Base-by-base conservation (phyloP, 2,113 vertebrate species). In the Stercorarius parasiticus region DNA sequence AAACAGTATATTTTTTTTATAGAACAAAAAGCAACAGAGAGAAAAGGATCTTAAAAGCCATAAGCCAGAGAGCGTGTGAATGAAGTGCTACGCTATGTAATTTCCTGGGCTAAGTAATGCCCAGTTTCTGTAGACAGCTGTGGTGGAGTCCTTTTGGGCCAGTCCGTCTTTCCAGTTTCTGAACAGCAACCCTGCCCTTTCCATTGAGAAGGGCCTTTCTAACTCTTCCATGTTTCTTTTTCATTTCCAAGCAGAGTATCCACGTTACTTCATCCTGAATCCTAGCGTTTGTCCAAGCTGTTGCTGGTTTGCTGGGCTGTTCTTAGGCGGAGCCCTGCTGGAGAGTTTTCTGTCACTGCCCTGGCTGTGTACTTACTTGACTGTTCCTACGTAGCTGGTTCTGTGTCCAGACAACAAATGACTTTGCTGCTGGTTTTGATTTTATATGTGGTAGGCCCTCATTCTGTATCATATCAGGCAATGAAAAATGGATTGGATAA, bases 261-360 rank as follows among this genome's bases (percentile, higher is more conserved):
- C 11, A 3, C 15, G 58, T 64, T 83, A 27, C 34, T 80, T 92
- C 18, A 38, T 65, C n/a, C 38, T 59, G 43, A 13, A 56, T 81
- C 21, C 29, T 92, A 36, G 47, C 15, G 49, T 86, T 83, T 67
- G 47, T 49, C 42, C 47, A 40, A 2, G 34, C 26, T 69, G 29
- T 21, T 74, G 40, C 64, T 50, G 59, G 30, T 66, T 64, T 80
- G 38, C 52, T 78, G 70, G 56, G 36, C 55, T 77, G 10, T 55
- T 83, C 20, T 32, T 47, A 6, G 0, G 3, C 25, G 47, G 27
- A n/a, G 14, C 6, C 0, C 32, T 71, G 47, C 72, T 81, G 25
- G 43, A 82, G 73, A 74, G 30, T 43, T 88, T 66, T 91, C 38
- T 67, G 62, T 56, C 19, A 9, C 77, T 82, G 50, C 42, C 50